These are phyloP conservation scores for Drosophila persimilis DNA, from an alignment of 1,140 invertebrate species.

Conservation along the genomic window DNA sequence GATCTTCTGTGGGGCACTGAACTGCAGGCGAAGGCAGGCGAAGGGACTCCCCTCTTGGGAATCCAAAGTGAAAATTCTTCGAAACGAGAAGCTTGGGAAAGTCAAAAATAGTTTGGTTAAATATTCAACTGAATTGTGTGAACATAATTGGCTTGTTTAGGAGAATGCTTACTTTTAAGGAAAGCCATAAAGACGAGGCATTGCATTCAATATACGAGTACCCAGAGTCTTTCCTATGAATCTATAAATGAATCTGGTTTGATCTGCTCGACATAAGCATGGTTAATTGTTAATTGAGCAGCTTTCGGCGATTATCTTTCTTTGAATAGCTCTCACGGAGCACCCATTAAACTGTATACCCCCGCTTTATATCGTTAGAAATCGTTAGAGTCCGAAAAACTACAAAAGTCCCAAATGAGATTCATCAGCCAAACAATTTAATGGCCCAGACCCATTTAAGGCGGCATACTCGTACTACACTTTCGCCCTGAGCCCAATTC, in stretches of 20 bases:
- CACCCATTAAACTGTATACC: constrained; percentile 25
- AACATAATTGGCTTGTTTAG: neutral
- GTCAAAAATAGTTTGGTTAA: constrained; percentile 23
- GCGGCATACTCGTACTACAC: constrained; percentile 48
- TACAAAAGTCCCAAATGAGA: constrained; percentile 49
- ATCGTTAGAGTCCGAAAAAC: constrained; percentile 41
- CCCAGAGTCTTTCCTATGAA: neutral
- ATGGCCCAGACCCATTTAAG: constrained; percentile 51
- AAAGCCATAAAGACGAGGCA: too few species aligned
- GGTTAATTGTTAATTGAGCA: constrained; percentile 53
- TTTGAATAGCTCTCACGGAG: constrained; percentile 51
- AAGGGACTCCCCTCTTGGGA: constrained; percentile 2
- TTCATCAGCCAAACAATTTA: constrained; percentile 47
- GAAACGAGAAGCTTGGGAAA: constrained; percentile 32
- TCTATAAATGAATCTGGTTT: constrained; percentile 1
- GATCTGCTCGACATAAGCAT: constrained; percentile 27
- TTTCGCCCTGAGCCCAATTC: constrained; percentile 61
- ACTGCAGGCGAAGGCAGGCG: neutral
- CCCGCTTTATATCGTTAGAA: constrained; percentile 19
- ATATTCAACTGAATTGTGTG: constrained; percentile 7
- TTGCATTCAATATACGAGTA: too few species aligned
- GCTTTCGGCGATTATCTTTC: constrained; percentile 58
- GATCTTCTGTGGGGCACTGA: constrained; percentile 9
- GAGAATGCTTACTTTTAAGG: too few species aligned
- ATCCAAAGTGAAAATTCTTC: constrained; percentile 22